phyloP scores from a whole-genome alignment of 2,113 vertebrate species.

The Sitta europaea region DNA sequence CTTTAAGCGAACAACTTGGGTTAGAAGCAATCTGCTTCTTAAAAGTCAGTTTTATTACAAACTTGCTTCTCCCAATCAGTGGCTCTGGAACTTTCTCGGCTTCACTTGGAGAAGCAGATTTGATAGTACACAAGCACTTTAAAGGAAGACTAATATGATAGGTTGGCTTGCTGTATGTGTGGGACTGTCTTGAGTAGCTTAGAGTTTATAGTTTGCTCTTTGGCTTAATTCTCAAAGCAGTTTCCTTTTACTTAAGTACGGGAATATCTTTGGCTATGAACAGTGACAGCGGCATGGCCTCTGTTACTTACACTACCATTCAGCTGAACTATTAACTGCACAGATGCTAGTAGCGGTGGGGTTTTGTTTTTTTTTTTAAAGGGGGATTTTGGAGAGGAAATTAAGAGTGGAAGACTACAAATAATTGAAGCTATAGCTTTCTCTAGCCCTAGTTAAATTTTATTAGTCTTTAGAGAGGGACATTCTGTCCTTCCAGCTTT shows the following conservation, averaged over 20 bases:
- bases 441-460: neutral
- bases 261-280: slow-evolving; percentile 22
- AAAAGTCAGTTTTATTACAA: slow-evolving; percentile 1
- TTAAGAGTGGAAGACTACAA: neutral
- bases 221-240: slow-evolving; percentile 50
- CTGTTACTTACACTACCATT: slow-evolving; percentile 43
- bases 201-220: slow-evolving; percentile 1
- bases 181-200: neutral
- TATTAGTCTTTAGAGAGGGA: neutral
- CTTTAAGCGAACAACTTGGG: neutral
- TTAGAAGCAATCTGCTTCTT: neutral
- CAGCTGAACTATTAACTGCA: slow-evolving; percentile 5
- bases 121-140: neutral
- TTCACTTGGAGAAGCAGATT: neutral
- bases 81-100: neutral
- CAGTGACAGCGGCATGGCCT: slow-evolving; percentile 4
- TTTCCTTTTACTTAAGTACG: neutral
- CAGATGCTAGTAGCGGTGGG: neutral
- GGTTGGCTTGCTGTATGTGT: neutral
- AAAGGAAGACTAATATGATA: neutral
- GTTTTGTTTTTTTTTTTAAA: neutral
- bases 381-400: slow-evolving; percentile 13
- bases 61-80: neutral
- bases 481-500: neutral
- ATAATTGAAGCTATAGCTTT: neutral